Percentiles rank a stretch among this genome's conserved stretches.
Evolutionary conservation across 2,113 vertebrate species (phyloP).

Genomic region (Onychostruthus taczanowskii): DNA sequence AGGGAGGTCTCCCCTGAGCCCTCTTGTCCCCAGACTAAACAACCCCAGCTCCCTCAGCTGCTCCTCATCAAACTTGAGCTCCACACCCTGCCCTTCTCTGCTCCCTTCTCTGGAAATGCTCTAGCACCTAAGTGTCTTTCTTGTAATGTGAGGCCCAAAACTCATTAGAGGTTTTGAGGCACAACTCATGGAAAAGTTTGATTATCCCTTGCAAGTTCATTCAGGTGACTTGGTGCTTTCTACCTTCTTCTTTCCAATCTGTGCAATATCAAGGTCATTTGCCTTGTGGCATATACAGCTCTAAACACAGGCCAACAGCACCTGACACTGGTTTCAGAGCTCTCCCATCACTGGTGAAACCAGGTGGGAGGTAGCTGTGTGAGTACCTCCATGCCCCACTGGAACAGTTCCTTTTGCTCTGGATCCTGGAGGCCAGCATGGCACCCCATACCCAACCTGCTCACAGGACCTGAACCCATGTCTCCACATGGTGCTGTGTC

Average conservation of each 20-base stretch:
- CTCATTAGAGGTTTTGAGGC: background rate
- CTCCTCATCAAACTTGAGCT: background rate
- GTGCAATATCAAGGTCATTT: background rate
- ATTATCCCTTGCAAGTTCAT: background rate
- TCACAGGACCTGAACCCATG: background rate
- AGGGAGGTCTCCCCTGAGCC: background rate
- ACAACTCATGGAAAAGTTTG: background rate
- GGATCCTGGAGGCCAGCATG: background rate
- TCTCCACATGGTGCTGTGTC: background rate
- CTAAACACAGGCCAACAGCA: accelerated
- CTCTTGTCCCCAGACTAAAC: background rate
- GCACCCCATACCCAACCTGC: background rate
- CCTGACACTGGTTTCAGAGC: background rate
- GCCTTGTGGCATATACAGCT: background rate
- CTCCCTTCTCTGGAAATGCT: background rate
- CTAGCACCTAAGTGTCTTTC: background rate
- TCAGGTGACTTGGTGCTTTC: background rate
- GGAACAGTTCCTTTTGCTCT: background rate
- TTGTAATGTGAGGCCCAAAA: background rate
- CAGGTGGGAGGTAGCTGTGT: background rate
- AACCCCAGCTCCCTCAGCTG: background rate
- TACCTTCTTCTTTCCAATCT: background rate
- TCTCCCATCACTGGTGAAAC: background rate
- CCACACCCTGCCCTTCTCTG: background rate
- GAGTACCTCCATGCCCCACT: accelerated